A percentile compares a stretch with the other conserved stretches of the same genome.
phyloP scores from a whole-genome alignment of 2,113 vertebrate species.

The Motacilla alba region DNA sequence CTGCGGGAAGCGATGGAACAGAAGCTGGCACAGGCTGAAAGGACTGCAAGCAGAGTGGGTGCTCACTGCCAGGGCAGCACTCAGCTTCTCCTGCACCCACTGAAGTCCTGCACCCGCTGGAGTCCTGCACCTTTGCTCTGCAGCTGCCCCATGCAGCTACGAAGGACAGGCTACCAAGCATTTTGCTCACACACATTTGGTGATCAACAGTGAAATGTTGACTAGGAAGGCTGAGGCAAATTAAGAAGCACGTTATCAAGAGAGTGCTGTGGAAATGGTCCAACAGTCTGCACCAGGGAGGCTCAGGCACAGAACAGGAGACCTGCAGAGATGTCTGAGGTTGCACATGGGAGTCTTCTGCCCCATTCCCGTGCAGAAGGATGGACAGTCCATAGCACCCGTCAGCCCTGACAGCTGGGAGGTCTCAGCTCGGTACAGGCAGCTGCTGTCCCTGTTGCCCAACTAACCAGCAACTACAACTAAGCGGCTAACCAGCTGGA shows the following conservation, averaged over 20 bases:
- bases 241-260: not conserved
- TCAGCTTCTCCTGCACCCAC: rapidly evolving
- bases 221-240: not conserved
- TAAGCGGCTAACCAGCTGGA: not conserved
- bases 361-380: not conserved
- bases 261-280: not conserved
- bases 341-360: not conserved
- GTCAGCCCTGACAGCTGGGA: rapidly evolving
- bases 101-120: not conserved
- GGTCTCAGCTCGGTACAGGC: not conserved
- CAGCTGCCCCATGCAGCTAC: not conserved
- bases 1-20: not conserved
- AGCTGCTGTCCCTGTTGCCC: not conserved
- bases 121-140: not conserved
- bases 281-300: not conserved
- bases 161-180: not conserved
- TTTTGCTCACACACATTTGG: not conserved
- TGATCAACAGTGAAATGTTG: not conserved
- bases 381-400: rapidly evolving
- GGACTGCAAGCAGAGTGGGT: rapidly evolving
- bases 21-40: not conserved
- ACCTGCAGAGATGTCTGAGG: not conserved
- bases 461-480: not conserved
- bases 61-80: rapidly evolving
- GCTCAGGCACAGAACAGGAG: not conserved